Evolutionary conservation across 1,140 invertebrate species (phyloP).

Genomic region (Drosophila albomicans): DNA sequence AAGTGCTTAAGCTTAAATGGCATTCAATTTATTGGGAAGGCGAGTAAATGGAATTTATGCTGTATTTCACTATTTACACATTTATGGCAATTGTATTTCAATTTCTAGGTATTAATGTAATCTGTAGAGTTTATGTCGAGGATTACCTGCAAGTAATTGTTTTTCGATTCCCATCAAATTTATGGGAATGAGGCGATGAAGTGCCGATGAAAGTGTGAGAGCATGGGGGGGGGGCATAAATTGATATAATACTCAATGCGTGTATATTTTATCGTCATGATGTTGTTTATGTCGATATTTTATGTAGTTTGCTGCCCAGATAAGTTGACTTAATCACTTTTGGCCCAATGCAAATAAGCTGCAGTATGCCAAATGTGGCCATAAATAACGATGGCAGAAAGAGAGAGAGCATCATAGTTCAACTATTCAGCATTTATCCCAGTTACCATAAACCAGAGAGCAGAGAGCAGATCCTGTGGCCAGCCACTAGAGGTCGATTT

Average conservation of each 20-base stretch:
- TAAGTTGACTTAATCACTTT: slow-evolving; percentile 62
- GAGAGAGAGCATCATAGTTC: slow-evolving; percentile 16
- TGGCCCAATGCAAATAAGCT: slow-evolving; percentile 38
- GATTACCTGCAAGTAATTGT: slow-evolving; percentile 48
- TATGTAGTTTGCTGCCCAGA: slow-evolving; percentile 21
- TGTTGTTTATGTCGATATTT: slow-evolving; percentile 20
- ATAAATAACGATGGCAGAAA: slow-evolving; percentile 42
- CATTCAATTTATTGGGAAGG: slow-evolving; percentile 30
- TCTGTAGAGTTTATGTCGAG: slow-evolving; percentile 25
- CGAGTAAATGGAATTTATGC: slow-evolving; percentile 10
- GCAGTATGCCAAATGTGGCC: slow-evolving; percentile 30
- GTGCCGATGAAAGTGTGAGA: background rate
- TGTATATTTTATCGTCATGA: slow-evolving; percentile 34
- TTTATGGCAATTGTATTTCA: slow-evolving; percentile 47
- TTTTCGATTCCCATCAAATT: slow-evolving; percentile 46
- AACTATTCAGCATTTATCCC: background rate
- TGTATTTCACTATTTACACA: slow-evolving; percentile 34
- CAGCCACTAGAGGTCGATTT: slow-evolving; percentile 8
- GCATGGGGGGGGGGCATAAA: background rate
- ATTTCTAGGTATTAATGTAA: slow-evolving; percentile 38
- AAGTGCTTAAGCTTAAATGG: slow-evolving; percentile 17
- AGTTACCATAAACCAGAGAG: background rate
- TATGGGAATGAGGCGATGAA: slow-evolving; percentile 17
- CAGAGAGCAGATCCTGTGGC: slow-evolving; percentile 4
- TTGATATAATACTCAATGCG: slow-evolving; percentile 21